Evolutionary conservation across 2,888 invertebrate genomes (phyloP).

Genomic region (Doris montereyensis): DNA sequence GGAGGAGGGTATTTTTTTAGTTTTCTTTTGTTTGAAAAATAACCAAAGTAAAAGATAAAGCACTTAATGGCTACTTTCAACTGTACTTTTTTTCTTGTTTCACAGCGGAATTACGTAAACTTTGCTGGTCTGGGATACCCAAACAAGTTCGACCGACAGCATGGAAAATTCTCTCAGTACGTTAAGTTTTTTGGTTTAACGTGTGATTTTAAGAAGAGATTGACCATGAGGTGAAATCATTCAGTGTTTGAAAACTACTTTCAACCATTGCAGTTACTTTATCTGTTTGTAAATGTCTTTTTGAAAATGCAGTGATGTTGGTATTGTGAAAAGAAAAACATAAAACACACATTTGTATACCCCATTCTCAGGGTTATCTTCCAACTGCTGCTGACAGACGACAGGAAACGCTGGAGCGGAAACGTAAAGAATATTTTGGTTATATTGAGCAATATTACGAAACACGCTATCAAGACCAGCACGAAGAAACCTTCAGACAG

Average conservation of each 20-base stretch:
- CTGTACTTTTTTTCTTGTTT: no score
- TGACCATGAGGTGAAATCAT: no score
- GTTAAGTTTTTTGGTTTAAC: conserved; percentile 53
- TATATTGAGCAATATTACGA: conserved; percentile 97
- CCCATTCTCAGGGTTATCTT: conserved; percentile 84
- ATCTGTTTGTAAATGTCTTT: no score
- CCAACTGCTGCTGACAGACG: conserved; percentile 93
- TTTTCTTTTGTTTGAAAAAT: not conserved
- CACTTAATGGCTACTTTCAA: no score
- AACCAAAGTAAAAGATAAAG: not conserved
- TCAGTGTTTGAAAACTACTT: no score
- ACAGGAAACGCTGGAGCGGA: conserved; percentile 88
- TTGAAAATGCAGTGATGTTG: no score
- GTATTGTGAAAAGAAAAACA: no score
- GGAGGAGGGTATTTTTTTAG: no score
- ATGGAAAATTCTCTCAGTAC: conserved; percentile 81
- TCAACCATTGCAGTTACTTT: no score
- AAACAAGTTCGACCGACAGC: conserved; percentile 83
- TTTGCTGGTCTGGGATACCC: conserved; percentile 95
- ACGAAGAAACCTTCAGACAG: conserved; percentile 93
- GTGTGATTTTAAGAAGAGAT: not conserved
- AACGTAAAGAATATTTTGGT: conserved; percentile 95
- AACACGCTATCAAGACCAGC: conserved; percentile 88
- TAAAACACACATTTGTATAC: no score
- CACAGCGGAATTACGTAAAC: conserved; percentile 86